These are phyloP conservation scores for Metridium senile DNA, from an alignment of 92 coral and sea anemone genomes.

Conservation along the genomic window DNA sequence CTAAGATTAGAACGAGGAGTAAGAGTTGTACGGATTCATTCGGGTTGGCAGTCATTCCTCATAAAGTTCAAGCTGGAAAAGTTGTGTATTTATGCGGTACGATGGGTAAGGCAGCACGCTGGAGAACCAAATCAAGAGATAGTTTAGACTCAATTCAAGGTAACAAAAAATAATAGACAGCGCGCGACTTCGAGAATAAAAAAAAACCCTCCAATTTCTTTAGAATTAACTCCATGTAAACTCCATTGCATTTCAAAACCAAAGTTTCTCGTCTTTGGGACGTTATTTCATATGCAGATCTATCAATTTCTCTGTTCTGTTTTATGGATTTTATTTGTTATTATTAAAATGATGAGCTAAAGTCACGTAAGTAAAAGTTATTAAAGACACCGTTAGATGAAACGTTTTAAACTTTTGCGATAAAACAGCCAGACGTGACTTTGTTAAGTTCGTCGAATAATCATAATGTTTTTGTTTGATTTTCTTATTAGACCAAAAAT, in stretches of 20 bases:
- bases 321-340: too few relatives aligned
- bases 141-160: constrained; percentile 8
- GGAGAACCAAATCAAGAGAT: constrained; percentile 5
- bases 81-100: constrained; percentile 40
- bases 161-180: not conserved
- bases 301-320: too few relatives aligned
- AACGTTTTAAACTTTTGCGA: too few relatives aligned
- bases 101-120: constrained; percentile 7
- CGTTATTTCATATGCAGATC: too few relatives aligned
- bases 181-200: not conserved
- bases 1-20: constrained; percentile 26
- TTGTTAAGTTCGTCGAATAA: not conserved
- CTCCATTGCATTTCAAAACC: too few relatives aligned
- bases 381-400: too few relatives aligned
- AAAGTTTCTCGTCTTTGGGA: too few relatives aligned
- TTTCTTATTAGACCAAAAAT: too few relatives aligned
- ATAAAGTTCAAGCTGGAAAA: constrained; percentile 25
- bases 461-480: not conserved
- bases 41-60: constrained; percentile 45
- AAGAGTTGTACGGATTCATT: constrained; percentile 36
- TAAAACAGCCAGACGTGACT: too few relatives aligned
- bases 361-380: too few relatives aligned
- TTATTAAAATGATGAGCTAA: too few relatives aligned
- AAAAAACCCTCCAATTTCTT: not conserved
- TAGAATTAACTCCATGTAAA: too few relatives aligned